Evolutionary conservation across 2,797 vertebrate genomes (phyloP).

Genomic region (Gephyroberyx darwinii): DNA sequence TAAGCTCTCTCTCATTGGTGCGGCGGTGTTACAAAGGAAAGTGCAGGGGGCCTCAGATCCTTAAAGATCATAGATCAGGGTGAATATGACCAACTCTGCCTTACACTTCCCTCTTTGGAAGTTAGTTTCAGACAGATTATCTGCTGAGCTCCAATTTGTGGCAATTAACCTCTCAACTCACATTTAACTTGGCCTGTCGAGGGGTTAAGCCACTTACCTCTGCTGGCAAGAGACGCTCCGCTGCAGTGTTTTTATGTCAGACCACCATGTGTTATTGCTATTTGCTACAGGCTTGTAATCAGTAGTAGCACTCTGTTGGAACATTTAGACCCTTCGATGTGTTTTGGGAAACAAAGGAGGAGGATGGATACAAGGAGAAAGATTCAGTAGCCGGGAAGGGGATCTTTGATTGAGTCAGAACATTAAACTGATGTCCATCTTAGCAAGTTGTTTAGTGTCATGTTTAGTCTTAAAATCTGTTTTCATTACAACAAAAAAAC

Average conservation of each 20-base stretch:
- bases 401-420: conserved; percentile 3
- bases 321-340: not conserved
- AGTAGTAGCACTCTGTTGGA: not conserved
- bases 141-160: conserved; percentile 44
- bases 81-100: conserved; percentile 16
- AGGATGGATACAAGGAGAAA: conserved; percentile 6
- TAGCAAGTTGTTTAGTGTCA: no score
- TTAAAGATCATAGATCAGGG: conserved; percentile 31
- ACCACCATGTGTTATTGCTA: conserved; percentile 5
- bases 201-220: conserved; percentile 55
- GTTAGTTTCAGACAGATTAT: conserved; percentile 52
- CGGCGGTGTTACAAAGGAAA: no score
- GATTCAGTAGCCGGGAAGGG: conserved; percentile 19
- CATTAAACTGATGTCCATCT: no score
- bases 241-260: conserved; percentile 12
- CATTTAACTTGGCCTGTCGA: conserved; percentile 42
- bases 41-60: not conserved
- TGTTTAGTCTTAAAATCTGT: no score
- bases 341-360: not conserved
- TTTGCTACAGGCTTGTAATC: not conserved
- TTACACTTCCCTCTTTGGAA: conserved; percentile 26
- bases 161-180: conserved; percentile 62
- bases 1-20: not conserved
- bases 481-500: no score
- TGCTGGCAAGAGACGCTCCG: conserved; percentile 22